A percentile compares a stretch with the other conserved stretches of the same genome.
Conservation (phyloP, 2,113 vertebrate genomes). For the Riparia riparia region DNA sequence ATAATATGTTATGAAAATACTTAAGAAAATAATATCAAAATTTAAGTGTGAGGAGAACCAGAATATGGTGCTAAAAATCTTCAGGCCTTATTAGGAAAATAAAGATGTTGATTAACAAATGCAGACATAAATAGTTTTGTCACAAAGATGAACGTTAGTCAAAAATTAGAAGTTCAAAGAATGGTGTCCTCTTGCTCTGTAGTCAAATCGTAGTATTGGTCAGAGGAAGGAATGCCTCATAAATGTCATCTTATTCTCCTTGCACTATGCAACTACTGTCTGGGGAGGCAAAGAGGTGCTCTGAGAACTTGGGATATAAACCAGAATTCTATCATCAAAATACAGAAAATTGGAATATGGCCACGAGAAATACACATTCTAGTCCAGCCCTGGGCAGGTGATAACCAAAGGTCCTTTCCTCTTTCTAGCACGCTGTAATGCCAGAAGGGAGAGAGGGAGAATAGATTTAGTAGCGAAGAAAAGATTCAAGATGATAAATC, state of each 20-base stretch:
- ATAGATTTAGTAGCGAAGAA: neutral
- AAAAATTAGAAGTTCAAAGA: neutral
- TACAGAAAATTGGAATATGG: neutral
- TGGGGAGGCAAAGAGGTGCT: constrained; percentile 2
- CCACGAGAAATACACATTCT: constrained; percentile 21
- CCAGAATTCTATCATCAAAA: constrained; percentile 47
- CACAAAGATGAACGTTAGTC: neutral
- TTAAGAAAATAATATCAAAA: neutral
- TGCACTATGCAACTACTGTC: constrained; percentile 3
- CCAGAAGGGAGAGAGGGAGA: neutral
- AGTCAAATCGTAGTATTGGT: neutral
- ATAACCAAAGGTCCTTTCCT: neutral
- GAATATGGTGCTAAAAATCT: neutral
- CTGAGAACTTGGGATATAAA: constrained; percentile 12
- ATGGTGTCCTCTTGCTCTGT: neutral
- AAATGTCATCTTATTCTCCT: neutral
- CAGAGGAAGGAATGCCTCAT: constrained; percentile 3
- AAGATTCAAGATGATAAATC: constrained; percentile 49
- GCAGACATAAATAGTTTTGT: neutral
- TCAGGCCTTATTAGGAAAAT: neutral
- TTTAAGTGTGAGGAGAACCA: neutral
- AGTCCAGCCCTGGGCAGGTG: constrained; percentile 9
- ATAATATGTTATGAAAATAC: neutral
- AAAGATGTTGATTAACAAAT: neutral
- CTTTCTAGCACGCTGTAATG: neutral